Evolutionary conservation across 2,888 invertebrate species (phyloP).

Genomic region (Eristalis pertinax): DNA sequence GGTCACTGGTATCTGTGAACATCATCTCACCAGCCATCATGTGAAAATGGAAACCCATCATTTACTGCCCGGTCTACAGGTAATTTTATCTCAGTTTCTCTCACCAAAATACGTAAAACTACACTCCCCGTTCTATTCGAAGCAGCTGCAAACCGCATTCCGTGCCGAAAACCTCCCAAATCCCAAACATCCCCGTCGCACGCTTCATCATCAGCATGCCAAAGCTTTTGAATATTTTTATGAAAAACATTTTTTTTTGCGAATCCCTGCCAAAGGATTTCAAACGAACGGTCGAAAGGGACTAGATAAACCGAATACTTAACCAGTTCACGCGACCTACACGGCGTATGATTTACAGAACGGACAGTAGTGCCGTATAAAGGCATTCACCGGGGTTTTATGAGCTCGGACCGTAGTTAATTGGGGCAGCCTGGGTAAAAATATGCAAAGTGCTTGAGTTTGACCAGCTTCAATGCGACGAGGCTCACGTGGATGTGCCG

Average conservation of each 20-base stretch:
- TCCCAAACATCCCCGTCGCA: neutral
- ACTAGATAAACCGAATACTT: conserved; percentile 1
- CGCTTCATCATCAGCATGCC: conserved; percentile 23
- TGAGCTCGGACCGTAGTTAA: conserved; percentile 21
- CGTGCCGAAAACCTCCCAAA: conserved; percentile 10
- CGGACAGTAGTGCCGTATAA: conserved; percentile 7
- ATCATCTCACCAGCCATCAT: neutral
- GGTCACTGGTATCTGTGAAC: neutral
- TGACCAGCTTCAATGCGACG: conserved; percentile 24
- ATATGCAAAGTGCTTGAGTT: conserved; percentile 61
- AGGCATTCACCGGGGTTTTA: conserved; percentile 29
- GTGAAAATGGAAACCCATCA: neutral
- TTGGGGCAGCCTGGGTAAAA: conserved; percentile 30
- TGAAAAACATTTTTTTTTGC: conserved; percentile 55
- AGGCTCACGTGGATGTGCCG: conserved; percentile 17
- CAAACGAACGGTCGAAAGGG: neutral
- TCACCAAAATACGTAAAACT: conserved; percentile 8
- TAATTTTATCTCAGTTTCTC: conserved; percentile 4
- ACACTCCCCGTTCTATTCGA: conserved; percentile 41
- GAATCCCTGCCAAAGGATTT: neutral
- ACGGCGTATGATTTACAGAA: conserved; percentile 36
- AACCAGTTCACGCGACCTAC: conserved; percentile 18
- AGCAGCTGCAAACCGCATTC: conserved; percentile 40
- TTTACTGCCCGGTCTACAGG: conserved; percentile 3
- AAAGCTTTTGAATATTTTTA: conserved; percentile 55